Percentiles rank a stretch among this genome's conserved stretches.
Evolutionary conservation across 2,797 vertebrate genomes (phyloP).

Genomic region (Gymnocypris eckloni): DNA sequence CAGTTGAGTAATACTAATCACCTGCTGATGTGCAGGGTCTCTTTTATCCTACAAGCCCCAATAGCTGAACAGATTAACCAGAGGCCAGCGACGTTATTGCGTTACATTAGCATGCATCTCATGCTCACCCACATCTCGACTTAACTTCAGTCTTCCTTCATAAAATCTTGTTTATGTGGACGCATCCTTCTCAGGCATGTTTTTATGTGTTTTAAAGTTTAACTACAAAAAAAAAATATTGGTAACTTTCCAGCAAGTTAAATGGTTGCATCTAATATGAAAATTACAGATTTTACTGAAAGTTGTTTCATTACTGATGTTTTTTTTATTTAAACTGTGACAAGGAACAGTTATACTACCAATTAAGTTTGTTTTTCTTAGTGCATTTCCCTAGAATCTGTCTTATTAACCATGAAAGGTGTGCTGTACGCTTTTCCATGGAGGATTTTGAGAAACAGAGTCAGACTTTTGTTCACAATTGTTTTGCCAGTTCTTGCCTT

Average conservation of each 20-base stretch:
- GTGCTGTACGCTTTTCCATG: not conserved
- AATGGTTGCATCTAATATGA: not conserved
- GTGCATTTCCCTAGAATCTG: not conserved
- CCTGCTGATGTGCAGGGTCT: constrained; percentile 53
- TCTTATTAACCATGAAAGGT: constrained; percentile 12
- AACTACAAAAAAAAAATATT: not conserved
- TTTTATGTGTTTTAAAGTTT: not conserved
- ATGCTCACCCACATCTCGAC: constrained; percentile 24
- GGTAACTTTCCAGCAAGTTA: not conserved
- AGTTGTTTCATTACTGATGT: constrained; percentile 30
- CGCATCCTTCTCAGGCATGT: not conserved
- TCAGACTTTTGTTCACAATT: not conserved
- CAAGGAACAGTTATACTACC: not conserved
- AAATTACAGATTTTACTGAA: not conserved
- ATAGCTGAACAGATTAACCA: constrained; percentile 48
- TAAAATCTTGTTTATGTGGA: constrained; percentile 1
- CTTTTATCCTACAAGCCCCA: constrained; percentile 37
- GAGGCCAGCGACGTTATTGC: constrained; percentile 49
- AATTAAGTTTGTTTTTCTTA: constrained; percentile 12
- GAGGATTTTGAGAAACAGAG: not conserved
- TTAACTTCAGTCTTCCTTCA: constrained; percentile 36
- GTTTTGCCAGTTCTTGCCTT: constrained; percentile 10
- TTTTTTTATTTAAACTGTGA: constrained; percentile 42
- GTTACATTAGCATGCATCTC: constrained; percentile 52
- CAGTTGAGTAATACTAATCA: constrained; percentile 61